phyloP scores from a whole-genome alignment of 2,888 invertebrate genomes.

The Ennomos erosarius region DNA sequence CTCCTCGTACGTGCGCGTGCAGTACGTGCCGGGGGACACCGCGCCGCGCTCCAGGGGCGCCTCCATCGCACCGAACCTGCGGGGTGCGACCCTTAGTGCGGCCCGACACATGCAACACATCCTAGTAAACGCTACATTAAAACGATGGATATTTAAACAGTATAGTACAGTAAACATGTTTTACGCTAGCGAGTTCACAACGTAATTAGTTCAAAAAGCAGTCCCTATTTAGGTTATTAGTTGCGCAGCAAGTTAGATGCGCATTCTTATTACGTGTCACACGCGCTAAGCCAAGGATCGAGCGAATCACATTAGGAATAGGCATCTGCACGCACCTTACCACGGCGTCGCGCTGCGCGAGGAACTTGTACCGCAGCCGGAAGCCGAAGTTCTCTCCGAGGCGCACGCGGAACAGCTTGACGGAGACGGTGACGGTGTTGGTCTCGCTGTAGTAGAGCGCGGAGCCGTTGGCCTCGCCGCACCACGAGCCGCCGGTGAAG shows the following conservation, averaged over 20 bases:
- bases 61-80: constrained; percentile 89
- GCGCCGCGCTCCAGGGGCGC: constrained; percentile 93
- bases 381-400: constrained; percentile 92
- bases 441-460: constrained; percentile 96
- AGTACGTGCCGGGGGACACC: constrained; percentile 93
- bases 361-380: constrained; percentile 92
- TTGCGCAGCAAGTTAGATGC: no score
- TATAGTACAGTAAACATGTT: no score
- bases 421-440: constrained; percentile 93
- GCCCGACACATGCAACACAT: not conserved
- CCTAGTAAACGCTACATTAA: no score
- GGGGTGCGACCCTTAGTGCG: constrained; percentile 11
- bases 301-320: no score
- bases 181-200: no score
- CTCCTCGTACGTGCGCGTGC: constrained; percentile 94
- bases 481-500: constrained; percentile 96
- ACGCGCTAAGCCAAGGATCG: no score
- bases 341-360: constrained; percentile 91
- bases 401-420: constrained; percentile 90
- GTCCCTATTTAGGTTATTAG: no score
- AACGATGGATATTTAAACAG: no score
- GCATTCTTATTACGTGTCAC: no score
- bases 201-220: no score
- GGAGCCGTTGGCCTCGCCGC: constrained; percentile 92
- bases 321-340: constrained; percentile 81